These are phyloP conservation scores for Sapayoa aenigma DNA, from an alignment of 2,113 vertebrate genomes.

Conservation along the genomic window DNA sequence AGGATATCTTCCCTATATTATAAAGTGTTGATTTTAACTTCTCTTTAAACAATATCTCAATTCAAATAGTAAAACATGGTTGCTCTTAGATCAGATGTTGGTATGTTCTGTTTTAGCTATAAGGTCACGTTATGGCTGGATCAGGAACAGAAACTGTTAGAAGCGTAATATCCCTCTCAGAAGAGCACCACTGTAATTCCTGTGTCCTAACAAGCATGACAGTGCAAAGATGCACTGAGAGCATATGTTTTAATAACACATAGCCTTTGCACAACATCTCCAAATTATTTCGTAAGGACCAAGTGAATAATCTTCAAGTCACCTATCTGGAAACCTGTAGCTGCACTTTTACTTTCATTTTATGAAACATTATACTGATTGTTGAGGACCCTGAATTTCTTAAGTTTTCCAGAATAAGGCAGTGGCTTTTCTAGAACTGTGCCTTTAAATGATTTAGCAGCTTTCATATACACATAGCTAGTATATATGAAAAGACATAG, in stretches of 20 bases:
- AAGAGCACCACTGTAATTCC: not conserved
- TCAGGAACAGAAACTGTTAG: not conserved
- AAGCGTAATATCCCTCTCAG: not conserved
- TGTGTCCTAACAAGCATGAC: not conserved
- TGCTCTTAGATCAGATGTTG: not conserved
- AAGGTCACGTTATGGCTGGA: not conserved
- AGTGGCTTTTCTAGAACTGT: not conserved
- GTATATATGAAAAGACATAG: not conserved
- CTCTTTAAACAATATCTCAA: not conserved
- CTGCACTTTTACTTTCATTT: not conserved
- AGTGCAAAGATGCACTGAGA: not conserved
- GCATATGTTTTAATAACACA: fast-evolving
- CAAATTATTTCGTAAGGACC: not conserved
- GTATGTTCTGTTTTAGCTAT: not conserved
- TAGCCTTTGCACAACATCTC: not conserved
- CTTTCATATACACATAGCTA: not conserved
- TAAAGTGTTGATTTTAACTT: not conserved
- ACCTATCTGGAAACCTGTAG: not conserved
- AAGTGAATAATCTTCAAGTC: not conserved
- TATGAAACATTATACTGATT: fast-evolving
- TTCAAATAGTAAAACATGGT: not conserved
- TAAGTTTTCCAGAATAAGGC: not conserved
- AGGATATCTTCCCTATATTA: not conserved
- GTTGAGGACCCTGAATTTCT: not conserved
- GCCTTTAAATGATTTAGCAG: not conserved